Conservation (phyloP, 2,797 vertebrate genomes). For the Alouatta caraya region DNA sequence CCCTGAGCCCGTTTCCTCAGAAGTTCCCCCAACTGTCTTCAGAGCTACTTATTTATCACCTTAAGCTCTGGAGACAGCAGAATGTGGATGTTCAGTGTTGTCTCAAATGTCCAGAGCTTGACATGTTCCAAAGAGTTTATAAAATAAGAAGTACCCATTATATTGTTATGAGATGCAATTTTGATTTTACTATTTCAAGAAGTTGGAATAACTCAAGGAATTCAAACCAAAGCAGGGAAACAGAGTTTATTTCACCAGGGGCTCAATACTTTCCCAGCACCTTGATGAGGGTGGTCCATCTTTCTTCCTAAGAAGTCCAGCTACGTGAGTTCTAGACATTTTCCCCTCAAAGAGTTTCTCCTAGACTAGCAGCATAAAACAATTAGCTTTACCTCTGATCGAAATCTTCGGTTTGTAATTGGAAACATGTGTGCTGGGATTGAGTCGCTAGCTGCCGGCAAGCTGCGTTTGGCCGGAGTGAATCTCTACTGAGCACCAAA, state of each 20-base stretch:
- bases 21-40: slow-evolving; percentile 61
- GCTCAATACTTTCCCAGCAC: slow-evolving; percentile 18
- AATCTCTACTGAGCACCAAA: slow-evolving; percentile 82
- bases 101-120: slow-evolving; percentile 42
- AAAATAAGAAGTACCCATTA: slow-evolving; percentile 65
- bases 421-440: slow-evolving; percentile 81
- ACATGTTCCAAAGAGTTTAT: slow-evolving; percentile 56
- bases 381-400: slow-evolving; percentile 79
- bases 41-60: slow-evolving; percentile 71
- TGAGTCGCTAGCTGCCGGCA: slow-evolving; percentile 70
- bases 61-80: slow-evolving; percentile 62
- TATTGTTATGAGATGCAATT: slow-evolving; percentile 43
- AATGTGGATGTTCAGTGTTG: slow-evolving; percentile 5
- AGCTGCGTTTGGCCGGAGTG: slow-evolving; percentile 83
- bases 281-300: background rate
- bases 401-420: slow-evolving; percentile 81
- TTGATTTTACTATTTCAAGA: slow-evolving; percentile 74
- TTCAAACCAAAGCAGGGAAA: slow-evolving; percentile 63
- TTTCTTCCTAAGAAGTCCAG: slow-evolving; percentile 59
- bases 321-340: slow-evolving; percentile 61
- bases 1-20: background rate
- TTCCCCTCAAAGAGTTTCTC: slow-evolving; percentile 73
- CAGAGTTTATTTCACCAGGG: slow-evolving; percentile 46
- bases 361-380: slow-evolving; percentile 79
- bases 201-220: slow-evolving; percentile 61